Percentiles rank a stretch among this genome's conserved stretches.
Evolutionary conservation across 2,888 invertebrate genomes (phyloP).

Genomic region (Neocrepidodera transversa): DNA sequence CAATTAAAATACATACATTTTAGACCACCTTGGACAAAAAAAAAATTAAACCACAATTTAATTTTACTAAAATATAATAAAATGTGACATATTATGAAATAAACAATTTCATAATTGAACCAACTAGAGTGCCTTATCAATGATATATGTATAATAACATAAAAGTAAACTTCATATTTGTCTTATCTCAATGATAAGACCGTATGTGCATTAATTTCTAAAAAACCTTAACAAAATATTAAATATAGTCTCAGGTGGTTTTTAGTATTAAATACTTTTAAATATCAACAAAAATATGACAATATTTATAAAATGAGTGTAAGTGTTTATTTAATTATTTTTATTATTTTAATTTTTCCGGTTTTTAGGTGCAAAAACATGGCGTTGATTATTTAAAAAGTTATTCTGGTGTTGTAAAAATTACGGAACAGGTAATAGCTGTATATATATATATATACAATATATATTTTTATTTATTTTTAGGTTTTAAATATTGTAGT

Average conservation of each 20-base stretch:
- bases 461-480: constrained; percentile 18
- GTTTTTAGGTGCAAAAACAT: constrained; percentile 31
- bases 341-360: not conserved
- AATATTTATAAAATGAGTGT: not conserved
- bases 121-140: too few species aligned
- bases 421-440: constrained; percentile 38
- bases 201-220: not conserved
- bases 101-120: too few species aligned
- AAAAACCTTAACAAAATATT: not conserved
- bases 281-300: not conserved
- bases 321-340: not conserved
- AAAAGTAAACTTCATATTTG: not conserved
- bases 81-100: too few species aligned
- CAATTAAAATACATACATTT: too few species aligned
- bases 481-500: constrained; percentile 29
- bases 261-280: too few species aligned
- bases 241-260: not conserved
- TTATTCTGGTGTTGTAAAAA: constrained; percentile 40
- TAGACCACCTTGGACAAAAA: too few species aligned
- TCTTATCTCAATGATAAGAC: not conserved
- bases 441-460: not conserved
- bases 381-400: constrained; percentile 39
- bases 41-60: too few species aligned
- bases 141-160: not conserved
- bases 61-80: too few species aligned